Percentiles rank a stretch among this genome's conserved stretches.
Evolutionary conservation across 2,888 invertebrate species (phyloP).

Genomic region (Pachycephus smyrnensis): DNA sequence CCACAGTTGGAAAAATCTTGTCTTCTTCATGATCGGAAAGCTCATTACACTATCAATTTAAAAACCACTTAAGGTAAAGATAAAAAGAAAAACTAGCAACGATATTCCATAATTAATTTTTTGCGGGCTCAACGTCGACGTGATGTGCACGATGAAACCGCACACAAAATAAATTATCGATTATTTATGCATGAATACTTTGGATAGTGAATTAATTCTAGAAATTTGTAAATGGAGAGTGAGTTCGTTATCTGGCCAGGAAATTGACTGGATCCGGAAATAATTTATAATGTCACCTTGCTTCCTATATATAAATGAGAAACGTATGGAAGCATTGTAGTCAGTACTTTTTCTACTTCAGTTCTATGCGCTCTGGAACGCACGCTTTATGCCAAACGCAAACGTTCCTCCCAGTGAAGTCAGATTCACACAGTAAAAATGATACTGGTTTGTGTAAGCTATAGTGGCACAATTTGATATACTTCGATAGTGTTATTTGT

Average conservation of each 20-base stretch:
- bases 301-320: neutral
- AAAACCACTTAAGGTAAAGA: neutral
- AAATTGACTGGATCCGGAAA: neutral
- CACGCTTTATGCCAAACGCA: conserved; percentile 59
- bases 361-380: conserved; percentile 65
- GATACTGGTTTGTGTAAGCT: conserved; percentile 1
- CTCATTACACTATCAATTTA: neutral
- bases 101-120: neutral
- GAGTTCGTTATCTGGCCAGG: neutral
- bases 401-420: conserved; percentile 43
- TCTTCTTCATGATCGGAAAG: conserved; percentile 31
- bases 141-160: neutral
- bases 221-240: neutral
- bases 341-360: conserved; percentile 54
- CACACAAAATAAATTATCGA: neutral
- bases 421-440: conserved; percentile 17
- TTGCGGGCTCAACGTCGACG: neutral
- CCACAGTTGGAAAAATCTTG: conserved; percentile 58
- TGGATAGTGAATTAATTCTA: neutral
- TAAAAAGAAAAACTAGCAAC: neutral
- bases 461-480: neutral
- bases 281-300: neutral
- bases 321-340: conserved; percentile 19
- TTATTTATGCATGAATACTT: neutral
- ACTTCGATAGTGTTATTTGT: conserved; percentile 13